These are phyloP conservation scores for Tragopan temminckii DNA, from an alignment of 2,797 vertebrate species.

Conservation along the genomic window DNA sequence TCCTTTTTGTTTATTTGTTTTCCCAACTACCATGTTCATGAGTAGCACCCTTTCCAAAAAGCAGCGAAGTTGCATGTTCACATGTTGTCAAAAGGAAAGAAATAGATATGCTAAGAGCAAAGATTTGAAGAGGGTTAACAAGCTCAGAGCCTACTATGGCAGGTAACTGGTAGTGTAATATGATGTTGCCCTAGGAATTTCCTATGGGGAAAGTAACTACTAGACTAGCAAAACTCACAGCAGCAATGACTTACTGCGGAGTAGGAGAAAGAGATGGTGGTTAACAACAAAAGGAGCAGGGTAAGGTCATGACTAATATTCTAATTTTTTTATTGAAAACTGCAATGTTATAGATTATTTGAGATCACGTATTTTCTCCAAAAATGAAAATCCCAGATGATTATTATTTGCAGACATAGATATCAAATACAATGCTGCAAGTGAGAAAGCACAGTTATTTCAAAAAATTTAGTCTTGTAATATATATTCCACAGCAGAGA, in stretches of 20 bases:
- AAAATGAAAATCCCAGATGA: background rate
- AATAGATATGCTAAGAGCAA: rapidly evolving
- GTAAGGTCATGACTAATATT: background rate
- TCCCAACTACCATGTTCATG: background rate
- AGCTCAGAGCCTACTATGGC: background rate
- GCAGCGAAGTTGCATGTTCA: background rate
- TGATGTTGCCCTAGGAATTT: background rate
- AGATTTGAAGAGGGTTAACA: background rate
- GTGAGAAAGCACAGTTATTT: background rate
- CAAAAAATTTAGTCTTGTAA: background rate
- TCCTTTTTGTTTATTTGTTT: background rate
- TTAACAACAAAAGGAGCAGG: background rate
- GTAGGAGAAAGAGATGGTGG: background rate
- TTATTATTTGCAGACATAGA: background rate
- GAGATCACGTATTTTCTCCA: background rate
- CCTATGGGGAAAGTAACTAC: background rate
- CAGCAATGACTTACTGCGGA: background rate
- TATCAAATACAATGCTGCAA: background rate
- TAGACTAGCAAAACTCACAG: background rate
- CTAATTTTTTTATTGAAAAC: background rate
- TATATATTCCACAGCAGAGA: background rate
- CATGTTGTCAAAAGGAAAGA: background rate
- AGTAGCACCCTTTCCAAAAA: background rate
- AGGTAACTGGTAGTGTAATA: background rate
- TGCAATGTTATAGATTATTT: background rate